Percentiles rank a stretch among this genome's conserved stretches.
These are phyloP conservation scores for Ctenochaetus hawaiiensis DNA, from an alignment of 2,797 vertebrate genomes.

Conservation along the genomic window DNA sequence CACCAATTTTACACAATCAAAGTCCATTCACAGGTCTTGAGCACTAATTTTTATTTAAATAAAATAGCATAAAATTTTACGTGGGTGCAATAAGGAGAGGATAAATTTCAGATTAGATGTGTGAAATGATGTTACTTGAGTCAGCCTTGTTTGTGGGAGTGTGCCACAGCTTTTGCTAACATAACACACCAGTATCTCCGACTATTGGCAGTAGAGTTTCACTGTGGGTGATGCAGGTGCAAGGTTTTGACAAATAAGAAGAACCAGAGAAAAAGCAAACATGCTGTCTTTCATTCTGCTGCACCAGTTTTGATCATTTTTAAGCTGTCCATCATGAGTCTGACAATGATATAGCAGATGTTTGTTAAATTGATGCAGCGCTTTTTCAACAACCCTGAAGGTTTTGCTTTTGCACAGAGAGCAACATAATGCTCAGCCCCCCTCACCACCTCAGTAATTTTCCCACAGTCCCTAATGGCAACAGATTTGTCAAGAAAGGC, in stretches of 20 bases:
- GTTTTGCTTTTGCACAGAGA: too few species aligned
- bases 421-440: background rate
- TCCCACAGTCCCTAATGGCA: background rate
- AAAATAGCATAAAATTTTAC: background rate
- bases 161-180: too few species aligned
- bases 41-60: background rate
- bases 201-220: background rate
- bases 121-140: too few species aligned
- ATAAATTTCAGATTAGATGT: too few species aligned
- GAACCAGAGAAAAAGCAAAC: background rate
- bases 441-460: background rate
- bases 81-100: too few species aligned
- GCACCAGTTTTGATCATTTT: background rate
- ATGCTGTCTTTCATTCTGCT: background rate
- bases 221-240: background rate
- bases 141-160: too few species aligned
- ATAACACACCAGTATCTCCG: too few species aligned
- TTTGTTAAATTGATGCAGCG: background rate
- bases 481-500: background rate
- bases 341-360: background rate
- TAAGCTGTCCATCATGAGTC: background rate
- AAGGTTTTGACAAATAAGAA: background rate
- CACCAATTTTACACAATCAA: background rate
- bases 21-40: constrained; percentile 7
- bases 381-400: too few species aligned